Base-by-base conservation (phyloP, 2,113 vertebrate genomes). In the Hippocampus abdominalis region DNA sequence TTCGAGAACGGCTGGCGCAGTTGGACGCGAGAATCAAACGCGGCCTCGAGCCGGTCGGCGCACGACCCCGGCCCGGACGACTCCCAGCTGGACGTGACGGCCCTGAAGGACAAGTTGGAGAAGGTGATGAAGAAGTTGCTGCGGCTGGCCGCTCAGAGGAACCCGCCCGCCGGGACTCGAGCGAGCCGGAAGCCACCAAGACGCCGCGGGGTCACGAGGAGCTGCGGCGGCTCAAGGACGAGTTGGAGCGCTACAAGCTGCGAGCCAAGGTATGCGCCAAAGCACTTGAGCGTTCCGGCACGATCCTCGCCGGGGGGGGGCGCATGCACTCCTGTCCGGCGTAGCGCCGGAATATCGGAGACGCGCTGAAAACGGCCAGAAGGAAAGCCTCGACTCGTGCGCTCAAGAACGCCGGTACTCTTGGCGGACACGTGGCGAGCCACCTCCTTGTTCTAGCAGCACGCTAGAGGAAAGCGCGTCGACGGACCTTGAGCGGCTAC, bases 161-260 rank as follows among this genome's bases (percentile, higher is more conserved):
- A 86, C 66, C 89, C 80, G 0, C 80, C 91, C 29, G 78, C 0
- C 92, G 92, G 80, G 92, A 91, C 66, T 77, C 48, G 81, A 56
- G 74, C 0, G 90, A 93, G 81, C 60, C 4, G 0, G 63, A 82
- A 84, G 0, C 8, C 3, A 66, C 54, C 89, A 88, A 0, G 92
- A 88, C 32, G 90, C 89, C 11, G 91, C 89, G 42, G 94, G n/a
- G 94, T 51, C 94, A 96, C 73, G 95, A 95, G 85, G 97, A 98
- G 88, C 93, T 98, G 70, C 90, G 92, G 73, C 95, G 95, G 88
- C 87, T 98, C 46, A 95, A 91, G 80, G 97, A 98, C 0, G 96
- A 98, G 86, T 98, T 98, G 18, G 96, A 98, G 64, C 92, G 95
- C 57, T 98, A 97, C 90, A 98, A 98, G 89, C 83, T 88, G 80